Base-by-base conservation (phyloP, 2,888 invertebrate genomes). In the Rhagonycha fulva region DNA sequence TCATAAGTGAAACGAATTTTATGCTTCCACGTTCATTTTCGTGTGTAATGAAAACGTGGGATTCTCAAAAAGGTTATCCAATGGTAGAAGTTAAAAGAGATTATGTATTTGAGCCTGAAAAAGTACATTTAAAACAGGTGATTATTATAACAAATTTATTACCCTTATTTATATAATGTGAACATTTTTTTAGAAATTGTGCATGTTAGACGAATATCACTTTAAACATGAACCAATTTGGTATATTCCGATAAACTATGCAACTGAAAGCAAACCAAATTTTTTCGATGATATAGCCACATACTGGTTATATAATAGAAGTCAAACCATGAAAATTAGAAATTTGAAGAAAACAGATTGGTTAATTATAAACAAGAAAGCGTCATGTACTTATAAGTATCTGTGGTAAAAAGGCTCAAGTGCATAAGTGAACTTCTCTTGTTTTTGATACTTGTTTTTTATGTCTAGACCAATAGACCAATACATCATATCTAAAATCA, bases 41-140 rank as follows among this genome's bases (percentile, higher is more conserved):
- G 7, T 2, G 1, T n/a, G n/a, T n/a, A n/a, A 47, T 47, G 47
- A 3, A 47, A n/a, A 47, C 47, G 2, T 47, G 88, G 89, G 89
- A 88, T 0, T 82, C 86, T 32, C 88, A 88, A 80, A 85, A 84
- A 76, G 86, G 87, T n/a, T 47, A n/a, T 9, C 47, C 47, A n/a
- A 0, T 7, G 2, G 47, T 47, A n/a, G 9, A 7, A n/a, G 47
- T 3, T n/a, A n/a, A 7, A n/a, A 47, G 47, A 47, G 7, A 47
- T 47, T 47, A 47, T n/a, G 47, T 2, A 4, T n/a, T 47, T n/a
- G 9, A 47, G 0, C 1, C 5, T 7, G 5, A 0, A 0, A 5
- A 7, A 28, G 68, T 76, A 47, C n/a, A 23, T 4, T 11, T 76
- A 10, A 62, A 9, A 30, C 73, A 76, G 68, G 47, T 47, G n/a